phyloP scores from a whole-genome alignment of 2,888 invertebrate genomes.

The Saturnia japonica region DNA sequence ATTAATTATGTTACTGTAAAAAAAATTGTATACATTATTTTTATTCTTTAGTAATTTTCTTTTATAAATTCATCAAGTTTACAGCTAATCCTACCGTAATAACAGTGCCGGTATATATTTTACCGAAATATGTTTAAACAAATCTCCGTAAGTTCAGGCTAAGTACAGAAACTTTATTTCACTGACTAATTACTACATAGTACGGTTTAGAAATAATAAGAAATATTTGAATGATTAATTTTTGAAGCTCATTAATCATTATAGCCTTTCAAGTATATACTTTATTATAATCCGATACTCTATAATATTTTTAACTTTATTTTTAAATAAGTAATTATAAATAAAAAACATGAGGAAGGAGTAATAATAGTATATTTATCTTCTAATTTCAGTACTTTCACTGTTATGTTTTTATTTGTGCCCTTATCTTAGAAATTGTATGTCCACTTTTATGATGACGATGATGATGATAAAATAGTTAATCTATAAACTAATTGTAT shows the following conservation, averaged over 20 bases:
- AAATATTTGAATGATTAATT: neutral
- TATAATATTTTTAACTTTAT: neutral
- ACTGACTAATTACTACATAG: neutral
- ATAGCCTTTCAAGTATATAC: neutral
- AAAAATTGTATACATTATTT: too few species aligned
- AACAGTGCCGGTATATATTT: neutral
- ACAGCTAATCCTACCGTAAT: neutral
- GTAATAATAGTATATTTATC: too few species aligned
- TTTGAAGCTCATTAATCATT: neutral
- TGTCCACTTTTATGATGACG: too few species aligned
- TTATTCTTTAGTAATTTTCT: too few species aligned
- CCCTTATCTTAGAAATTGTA: too few species aligned
- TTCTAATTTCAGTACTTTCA: too few species aligned
- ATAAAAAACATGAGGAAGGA: too few species aligned
- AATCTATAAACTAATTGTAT: too few species aligned
- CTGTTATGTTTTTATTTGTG: too few species aligned
- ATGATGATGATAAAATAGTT: too few species aligned
- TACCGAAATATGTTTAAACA: neutral
- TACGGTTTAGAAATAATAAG: neutral
- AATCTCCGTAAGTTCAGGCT: neutral
- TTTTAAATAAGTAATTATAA: neutral
- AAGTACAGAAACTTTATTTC: neutral
- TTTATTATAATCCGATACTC: neutral
- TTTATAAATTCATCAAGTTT: neutral
- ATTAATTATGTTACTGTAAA: too few species aligned